Percentiles rank a stretch among this genome's conserved stretches.
These are phyloP conservation scores for Phengaris arion DNA, from an alignment of 2,888 invertebrate genomes.

Conservation along the genomic window DNA sequence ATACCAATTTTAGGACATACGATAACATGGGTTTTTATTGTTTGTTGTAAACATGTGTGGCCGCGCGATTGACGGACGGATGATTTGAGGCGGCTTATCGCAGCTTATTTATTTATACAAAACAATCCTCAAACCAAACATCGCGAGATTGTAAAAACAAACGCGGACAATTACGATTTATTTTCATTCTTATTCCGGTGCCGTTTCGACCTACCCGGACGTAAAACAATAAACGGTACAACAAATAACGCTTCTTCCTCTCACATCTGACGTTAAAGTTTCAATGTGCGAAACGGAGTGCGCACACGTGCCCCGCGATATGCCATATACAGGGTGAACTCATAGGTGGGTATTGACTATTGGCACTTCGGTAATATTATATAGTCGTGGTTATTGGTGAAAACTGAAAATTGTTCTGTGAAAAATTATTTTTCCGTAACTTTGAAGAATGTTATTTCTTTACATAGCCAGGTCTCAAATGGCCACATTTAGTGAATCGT, in stretches of 20 bases:
- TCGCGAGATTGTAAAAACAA: not conserved
- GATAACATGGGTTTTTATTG: not conserved
- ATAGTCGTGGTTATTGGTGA: too few relatives aligned
- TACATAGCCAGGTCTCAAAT: too few relatives aligned
- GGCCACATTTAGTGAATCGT: too few relatives aligned
- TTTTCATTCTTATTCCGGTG: constrained; percentile 9
- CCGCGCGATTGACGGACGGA: not conserved
- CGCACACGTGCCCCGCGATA: not conserved
- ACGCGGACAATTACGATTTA: not conserved
- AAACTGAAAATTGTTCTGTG: too few relatives aligned
- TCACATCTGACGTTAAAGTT: not conserved
- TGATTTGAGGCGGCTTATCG: not conserved
- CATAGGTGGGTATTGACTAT: too few relatives aligned
- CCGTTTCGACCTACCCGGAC: constrained; percentile 1
- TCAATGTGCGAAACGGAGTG: constrained; percentile 8
- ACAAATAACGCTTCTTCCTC: constrained; percentile 4
- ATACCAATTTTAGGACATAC: not conserved
- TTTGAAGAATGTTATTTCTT: too few relatives aligned
- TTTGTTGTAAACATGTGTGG: not conserved
- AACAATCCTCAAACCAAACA: not conserved
- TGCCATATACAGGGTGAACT: not conserved
- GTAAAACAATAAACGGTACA: constrained; percentile 20
- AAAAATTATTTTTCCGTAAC: too few relatives aligned
- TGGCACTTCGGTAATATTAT: too few relatives aligned
- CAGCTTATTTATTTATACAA: constrained; percentile 5